Percentiles rank a stretch among this genome's conserved stretches.
phyloP scores from a whole-genome alignment of 1,140 invertebrate species.

The Probaryconus sp. region DNA sequence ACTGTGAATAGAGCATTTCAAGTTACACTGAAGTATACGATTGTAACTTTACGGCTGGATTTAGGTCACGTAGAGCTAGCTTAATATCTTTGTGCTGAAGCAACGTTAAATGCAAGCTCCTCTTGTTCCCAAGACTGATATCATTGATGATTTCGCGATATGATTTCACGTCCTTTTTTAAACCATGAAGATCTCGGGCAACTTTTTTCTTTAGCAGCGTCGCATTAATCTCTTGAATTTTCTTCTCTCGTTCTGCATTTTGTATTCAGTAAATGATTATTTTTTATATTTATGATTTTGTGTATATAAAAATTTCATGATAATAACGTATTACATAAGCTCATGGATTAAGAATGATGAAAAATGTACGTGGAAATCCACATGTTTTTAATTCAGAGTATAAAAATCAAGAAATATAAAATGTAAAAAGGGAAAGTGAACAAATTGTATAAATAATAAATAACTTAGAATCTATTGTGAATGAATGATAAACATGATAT shows the following conservation, averaged over 20 bases:
- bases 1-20: constrained; percentile 25
- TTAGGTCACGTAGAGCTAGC: constrained; percentile 80
- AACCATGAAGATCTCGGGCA: constrained; percentile 76
- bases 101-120: constrained; percentile 78
- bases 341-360: no score
- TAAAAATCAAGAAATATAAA: no score
- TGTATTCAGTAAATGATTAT: not conserved
- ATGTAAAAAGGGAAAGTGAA: no score
- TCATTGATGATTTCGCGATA: constrained; percentile 80
- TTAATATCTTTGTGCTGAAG: constrained; percentile 79
- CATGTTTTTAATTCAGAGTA: no score
- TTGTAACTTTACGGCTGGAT: constrained; percentile 72
- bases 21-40: constrained; percentile 19
- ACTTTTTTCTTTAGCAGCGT: constrained; percentile 79
- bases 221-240: constrained; percentile 79
- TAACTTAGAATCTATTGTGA: no score
- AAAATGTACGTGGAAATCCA: no score
- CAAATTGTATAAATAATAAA: constrained; percentile 21
- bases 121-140: constrained; percentile 79
- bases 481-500: no score
- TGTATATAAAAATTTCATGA: no score
- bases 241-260: constrained; percentile 79
- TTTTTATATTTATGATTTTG: constrained; percentile 6
- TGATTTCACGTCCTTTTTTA: constrained; percentile 79
- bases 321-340: no score